A percentile compares a stretch with the other conserved stretches of the same genome.
Evolutionary conservation across 2,888 invertebrate species (phyloP).

Genomic region (Crematogaster levior): DNA sequence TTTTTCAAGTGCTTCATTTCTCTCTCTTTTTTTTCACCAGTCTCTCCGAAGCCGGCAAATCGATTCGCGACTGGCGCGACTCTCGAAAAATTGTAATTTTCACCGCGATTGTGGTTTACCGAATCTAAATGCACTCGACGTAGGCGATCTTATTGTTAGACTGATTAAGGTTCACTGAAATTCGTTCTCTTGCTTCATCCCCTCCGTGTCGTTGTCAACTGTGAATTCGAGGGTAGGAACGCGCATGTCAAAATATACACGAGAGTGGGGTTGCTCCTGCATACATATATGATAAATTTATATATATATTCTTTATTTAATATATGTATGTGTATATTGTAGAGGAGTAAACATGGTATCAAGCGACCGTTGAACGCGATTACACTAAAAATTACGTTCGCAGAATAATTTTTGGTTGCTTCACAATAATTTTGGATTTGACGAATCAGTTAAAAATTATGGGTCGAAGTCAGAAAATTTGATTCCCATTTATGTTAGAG

Average conservation of each 20-base stretch:
- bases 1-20: neutral
- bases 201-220: constrained; percentile 15
- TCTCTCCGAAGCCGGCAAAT: constrained; percentile 12
- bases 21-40: neutral
- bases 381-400: constrained; percentile 6
- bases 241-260: constrained; percentile 37
- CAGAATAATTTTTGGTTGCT: neutral
- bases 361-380: constrained; percentile 2
- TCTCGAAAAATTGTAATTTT: constrained; percentile 36
- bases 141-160: constrained; percentile 52
- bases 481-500: neutral
- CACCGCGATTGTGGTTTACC: constrained; percentile 13
- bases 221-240: constrained; percentile 1
- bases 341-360: constrained; percentile 7
- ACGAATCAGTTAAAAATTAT: constrained; percentile 1
- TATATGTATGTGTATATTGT: neutral
- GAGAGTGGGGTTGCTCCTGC: neutral
- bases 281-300: neutral
- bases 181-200: constrained; percentile 36
- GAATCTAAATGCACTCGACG: constrained; percentile 32
- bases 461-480: neutral
- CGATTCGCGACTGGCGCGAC: neutral
- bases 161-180: constrained; percentile 53
- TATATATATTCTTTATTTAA: neutral
- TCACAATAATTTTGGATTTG: neutral